Conservation (phyloP, 2,113 vertebrate genomes). For the Proteles cristata region DNA sequence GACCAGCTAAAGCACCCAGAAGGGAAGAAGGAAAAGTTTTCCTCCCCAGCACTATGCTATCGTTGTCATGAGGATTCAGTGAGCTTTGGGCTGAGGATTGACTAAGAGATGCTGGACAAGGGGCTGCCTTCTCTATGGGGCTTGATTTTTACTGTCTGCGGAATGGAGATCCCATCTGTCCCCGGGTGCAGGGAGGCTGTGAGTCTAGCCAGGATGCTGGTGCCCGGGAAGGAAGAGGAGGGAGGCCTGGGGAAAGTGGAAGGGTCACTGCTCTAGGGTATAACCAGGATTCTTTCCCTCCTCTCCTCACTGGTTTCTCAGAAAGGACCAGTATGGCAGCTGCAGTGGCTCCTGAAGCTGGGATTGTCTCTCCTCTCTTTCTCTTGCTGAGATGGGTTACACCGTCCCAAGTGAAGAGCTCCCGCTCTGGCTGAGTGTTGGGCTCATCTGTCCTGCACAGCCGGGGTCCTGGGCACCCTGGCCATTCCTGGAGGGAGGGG, state of each 20-base stretch:
- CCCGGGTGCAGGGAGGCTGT: not conserved
- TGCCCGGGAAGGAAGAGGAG: not conserved
- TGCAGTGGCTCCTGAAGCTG: slow-evolving; percentile 89
- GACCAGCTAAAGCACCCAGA: not conserved
- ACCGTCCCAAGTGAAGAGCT: not conserved
- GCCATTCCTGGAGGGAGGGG: not conserved
- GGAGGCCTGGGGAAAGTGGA: not conserved
- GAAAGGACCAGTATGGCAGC: slow-evolving; percentile 92
- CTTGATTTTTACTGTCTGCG: not conserved
- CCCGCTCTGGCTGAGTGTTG: not conserved
- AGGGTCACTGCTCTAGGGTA: not conserved
- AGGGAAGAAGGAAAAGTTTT: not conserved
- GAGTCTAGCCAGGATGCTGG: not conserved
- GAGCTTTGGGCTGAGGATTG: not conserved
- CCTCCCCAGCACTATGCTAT: not conserved
- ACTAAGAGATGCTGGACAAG: not conserved
- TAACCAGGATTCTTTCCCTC: not conserved
- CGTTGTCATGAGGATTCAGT: not conserved
- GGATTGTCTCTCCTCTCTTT: slow-evolving; percentile 85
- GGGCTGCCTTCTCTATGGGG: not conserved
- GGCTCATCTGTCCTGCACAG: not conserved
- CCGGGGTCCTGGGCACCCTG: not conserved
- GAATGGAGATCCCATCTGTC: not conserved
- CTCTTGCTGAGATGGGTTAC: slow-evolving; percentile 66
- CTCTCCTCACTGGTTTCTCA: slow-evolving; percentile 80